phyloP scores from a whole-genome alignment of 2,888 invertebrate species.

The Acleris emargana region DNA sequence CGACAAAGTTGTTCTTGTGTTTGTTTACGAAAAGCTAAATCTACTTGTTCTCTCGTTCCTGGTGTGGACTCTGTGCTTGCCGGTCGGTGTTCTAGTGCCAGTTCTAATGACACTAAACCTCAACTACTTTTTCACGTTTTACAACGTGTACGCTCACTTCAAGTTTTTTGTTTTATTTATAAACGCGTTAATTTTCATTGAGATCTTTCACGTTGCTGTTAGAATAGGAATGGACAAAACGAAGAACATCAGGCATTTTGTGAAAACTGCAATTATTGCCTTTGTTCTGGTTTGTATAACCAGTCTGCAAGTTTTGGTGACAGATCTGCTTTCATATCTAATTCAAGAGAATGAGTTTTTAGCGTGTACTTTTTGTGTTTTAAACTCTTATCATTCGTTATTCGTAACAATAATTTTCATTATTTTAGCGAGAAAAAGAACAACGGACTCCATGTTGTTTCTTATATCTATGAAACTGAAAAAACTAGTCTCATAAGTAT shows the following conservation, averaged over 20 bases:
- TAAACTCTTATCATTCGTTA: constrained; percentile 54
- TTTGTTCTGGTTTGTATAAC: constrained; percentile 58
- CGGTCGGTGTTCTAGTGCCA: constrained; percentile 50
- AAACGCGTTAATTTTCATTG: constrained; percentile 56
- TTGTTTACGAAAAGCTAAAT: constrained; percentile 46
- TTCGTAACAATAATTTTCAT: constrained; percentile 49
- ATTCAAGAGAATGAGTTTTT: constrained; percentile 33
- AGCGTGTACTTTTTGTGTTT: constrained; percentile 46
- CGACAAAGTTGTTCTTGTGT: constrained; percentile 63
- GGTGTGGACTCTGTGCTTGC: constrained; percentile 55
- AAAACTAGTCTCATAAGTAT: constrained; percentile 11
- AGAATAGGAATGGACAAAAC: constrained; percentile 38
- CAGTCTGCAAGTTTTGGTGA: constrained; percentile 59
- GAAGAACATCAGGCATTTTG: constrained; percentile 42
- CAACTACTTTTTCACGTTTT: constrained; percentile 44
- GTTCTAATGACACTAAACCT: constrained; percentile 35
- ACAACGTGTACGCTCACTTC: constrained; percentile 47
- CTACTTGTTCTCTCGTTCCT: constrained; percentile 45
- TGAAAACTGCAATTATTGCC: constrained; percentile 51
- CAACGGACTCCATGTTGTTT: constrained; percentile 33
- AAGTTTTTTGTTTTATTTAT: constrained; percentile 56
- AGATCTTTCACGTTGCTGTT: constrained; percentile 55
- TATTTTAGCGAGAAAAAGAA: constrained; percentile 40
- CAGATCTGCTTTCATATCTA: constrained; percentile 50
- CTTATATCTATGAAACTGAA: constrained; percentile 32